These are phyloP conservation scores for Istiophorus platypterus DNA, from an alignment of 2,113 vertebrate genomes.

Conservation along the genomic window DNA sequence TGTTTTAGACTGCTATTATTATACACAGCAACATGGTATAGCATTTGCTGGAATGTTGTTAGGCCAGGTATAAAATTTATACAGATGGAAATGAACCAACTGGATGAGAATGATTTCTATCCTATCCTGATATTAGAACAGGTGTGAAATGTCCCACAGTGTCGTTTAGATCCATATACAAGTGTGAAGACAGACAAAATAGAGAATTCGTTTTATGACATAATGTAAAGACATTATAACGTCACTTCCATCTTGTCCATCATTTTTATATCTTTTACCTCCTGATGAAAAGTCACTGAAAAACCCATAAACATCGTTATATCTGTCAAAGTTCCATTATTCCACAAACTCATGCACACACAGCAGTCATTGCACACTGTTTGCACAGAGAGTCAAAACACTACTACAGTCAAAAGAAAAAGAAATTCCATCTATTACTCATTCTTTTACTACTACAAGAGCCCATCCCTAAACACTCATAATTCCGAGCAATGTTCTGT, in stretches of 20 bases:
- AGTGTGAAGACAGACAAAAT: too few species aligned
- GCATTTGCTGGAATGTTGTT: background rate
- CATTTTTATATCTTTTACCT: background rate
- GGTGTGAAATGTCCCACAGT: background rate
- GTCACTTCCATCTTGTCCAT: background rate
- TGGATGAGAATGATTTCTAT: too few species aligned
- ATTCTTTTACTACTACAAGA: background rate
- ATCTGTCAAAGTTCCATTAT: background rate
- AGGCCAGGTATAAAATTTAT: too few species aligned
- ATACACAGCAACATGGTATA: background rate
- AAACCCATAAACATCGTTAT: background rate
- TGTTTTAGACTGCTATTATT: background rate
- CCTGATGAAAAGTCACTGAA: background rate
- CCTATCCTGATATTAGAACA: too few species aligned
- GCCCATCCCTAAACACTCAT: background rate
- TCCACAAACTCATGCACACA: background rate
- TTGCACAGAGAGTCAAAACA: background rate
- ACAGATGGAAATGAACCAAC: too few species aligned
- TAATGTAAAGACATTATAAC: background rate
- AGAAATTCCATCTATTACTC: constrained; percentile 25
- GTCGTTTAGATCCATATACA: background rate
- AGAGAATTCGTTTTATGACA: background rate
- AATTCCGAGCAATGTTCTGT: background rate
- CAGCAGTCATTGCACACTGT: constrained; percentile 1
- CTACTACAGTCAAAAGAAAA: constrained; percentile 2